These are phyloP conservation scores for Podotricha telesiphe DNA, from an alignment of 2,888 invertebrate genomes.

Conservation along the genomic window DNA sequence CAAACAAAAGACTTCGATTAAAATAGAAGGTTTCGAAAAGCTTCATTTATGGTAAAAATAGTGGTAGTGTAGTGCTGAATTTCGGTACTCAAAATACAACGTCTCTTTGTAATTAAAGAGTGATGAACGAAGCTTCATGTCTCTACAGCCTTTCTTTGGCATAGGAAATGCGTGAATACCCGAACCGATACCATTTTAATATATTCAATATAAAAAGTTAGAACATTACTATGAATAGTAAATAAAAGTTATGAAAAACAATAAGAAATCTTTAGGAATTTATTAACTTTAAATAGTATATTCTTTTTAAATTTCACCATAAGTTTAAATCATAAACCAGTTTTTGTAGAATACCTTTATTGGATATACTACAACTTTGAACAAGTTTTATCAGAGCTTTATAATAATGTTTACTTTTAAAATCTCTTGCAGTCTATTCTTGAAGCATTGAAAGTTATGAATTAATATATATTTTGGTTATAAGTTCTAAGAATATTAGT, in stretches of 20 bases:
- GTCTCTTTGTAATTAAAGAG: no score
- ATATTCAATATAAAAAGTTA: not conserved
- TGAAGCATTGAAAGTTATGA: not conserved
- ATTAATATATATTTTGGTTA: not conserved
- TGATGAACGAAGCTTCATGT: no score
- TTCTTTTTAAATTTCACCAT: not conserved
- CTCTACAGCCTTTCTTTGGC: no score
- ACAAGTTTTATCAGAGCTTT: not conserved
- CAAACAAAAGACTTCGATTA: no score
- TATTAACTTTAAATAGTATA: not conserved
- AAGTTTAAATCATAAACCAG: slow-evolving; percentile 15
- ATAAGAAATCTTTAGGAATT: not conserved
- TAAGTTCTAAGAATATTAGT: not conserved
- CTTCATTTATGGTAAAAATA: no score
- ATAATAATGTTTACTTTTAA: not conserved
- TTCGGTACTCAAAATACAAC: no score
- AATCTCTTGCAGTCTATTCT: not conserved
- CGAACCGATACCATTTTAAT: not conserved
- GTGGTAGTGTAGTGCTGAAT: no score
- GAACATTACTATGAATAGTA: not conserved
- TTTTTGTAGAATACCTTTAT: slow-evolving; percentile 7
- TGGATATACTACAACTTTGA: slow-evolving; percentile 10
- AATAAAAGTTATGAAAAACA: not conserved
- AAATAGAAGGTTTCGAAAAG: no score
- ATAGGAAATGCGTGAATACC: no score